Base-by-base conservation (phyloP, 2,113 vertebrate genomes). In the Oreochromis tanganicae region DNA sequence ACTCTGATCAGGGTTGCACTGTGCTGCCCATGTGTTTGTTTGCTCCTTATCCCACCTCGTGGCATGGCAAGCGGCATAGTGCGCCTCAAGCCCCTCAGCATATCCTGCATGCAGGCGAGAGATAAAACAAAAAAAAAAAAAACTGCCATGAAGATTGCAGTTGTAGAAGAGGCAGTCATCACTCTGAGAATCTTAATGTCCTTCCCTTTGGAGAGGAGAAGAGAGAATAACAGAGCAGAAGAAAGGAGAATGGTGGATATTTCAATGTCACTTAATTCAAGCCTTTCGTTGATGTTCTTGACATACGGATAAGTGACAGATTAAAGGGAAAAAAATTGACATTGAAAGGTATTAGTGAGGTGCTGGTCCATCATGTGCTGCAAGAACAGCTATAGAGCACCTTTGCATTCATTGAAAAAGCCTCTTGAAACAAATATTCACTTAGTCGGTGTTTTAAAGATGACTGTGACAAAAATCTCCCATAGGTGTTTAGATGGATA, bases 71-170 rank as follows among this genome's bases (percentile, higher is more conserved):
- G 88, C 73, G 5, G 90, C 87, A 88, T 83, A 71, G 63, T 66
- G 89, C 7, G 93, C 91, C 93, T 87, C 79, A 11, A 93, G 92
- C 91, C 92, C 89, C 63, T 88, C 90, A 94, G 85, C 85, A 81
- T 89, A 93, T 87, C 93, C 93, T 71, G 91, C 88, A 91, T 95
- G 93, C 90, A 91, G 89, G 81, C 88, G 79, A 85, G 85, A 94
- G 95, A 96, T 97, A 95, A 96, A 95, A 96, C 79, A 91, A 96
- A 94, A 94, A 66, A 90, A 88, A n/a, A 61, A 87, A 85, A 91
- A 90, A 85, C 83, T 90, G 90, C 84, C 82, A 81, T 46, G 24
- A 91, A 86, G 89, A 89, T 87, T 85, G 81, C 81, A 92, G 85
- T 86, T 68, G 86, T 82, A 83, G 80, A 80, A 55, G 84, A 90